Evolutionary conservation across 2,888 invertebrate genomes (phyloP).

Genomic region (Drosophila pseudotalamancana): DNA sequence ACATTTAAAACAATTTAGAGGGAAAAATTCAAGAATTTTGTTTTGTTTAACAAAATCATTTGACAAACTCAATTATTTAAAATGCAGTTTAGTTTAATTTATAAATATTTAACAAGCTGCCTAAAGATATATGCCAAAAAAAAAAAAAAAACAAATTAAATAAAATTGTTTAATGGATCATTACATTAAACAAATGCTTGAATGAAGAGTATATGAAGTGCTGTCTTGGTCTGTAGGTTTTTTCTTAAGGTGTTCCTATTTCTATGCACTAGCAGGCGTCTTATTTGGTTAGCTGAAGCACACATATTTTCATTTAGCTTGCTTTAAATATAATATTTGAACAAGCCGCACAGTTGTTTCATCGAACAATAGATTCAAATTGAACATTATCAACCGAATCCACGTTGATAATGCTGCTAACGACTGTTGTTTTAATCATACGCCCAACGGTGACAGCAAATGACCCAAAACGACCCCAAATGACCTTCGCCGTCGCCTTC

Average conservation of each 20-base stretch:
- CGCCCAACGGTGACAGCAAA: conserved; percentile 12
- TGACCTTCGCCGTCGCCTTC: conserved; percentile 58
- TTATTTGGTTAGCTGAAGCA: conserved; percentile 73
- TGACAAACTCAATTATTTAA: neutral
- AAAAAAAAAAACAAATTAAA: neutral
- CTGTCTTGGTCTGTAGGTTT: neutral
- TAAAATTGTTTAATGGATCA: conserved; percentile 1
- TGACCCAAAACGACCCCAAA: conserved; percentile 59
- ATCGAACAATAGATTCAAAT: conserved; percentile 74
- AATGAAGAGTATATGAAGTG: conserved; percentile 29
- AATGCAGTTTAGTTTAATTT: neutral
- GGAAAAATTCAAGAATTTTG: too few species aligned
- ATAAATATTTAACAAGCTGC: neutral
- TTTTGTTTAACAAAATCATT: neutral
- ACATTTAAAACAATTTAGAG: too few species aligned
- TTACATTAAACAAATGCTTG: neutral
- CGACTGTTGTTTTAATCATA: conserved; percentile 66
- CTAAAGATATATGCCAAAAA: neutral
- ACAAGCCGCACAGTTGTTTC: conserved; percentile 74
- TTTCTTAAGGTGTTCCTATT: conserved; percentile 41
- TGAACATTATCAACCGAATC: conserved; percentile 63
- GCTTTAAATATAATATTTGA: conserved; percentile 75
- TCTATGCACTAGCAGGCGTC: conserved; percentile 58
- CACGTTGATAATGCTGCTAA: conserved; percentile 61
- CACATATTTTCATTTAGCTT: conserved; percentile 75